These are phyloP conservation scores for Pemphigus obesinymphae DNA, from an alignment of 1,140 invertebrate genomes.

Conservation along the genomic window DNA sequence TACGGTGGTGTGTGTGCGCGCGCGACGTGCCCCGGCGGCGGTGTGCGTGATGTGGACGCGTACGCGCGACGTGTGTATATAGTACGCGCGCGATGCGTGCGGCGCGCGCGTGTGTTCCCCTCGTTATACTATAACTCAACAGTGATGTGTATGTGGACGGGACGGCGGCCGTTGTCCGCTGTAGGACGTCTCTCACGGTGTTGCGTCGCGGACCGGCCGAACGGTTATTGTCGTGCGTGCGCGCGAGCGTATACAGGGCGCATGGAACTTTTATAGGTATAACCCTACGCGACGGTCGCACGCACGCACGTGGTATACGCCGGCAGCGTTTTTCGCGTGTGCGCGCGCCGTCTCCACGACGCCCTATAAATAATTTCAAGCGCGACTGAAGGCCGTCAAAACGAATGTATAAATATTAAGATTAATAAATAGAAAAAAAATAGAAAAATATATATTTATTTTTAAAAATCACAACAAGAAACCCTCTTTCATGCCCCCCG, in stretches of 20 bases:
- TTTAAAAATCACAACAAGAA: neutral
- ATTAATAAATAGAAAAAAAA: neutral
- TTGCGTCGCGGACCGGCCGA: neutral
- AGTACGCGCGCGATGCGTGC: too few relatives aligned
- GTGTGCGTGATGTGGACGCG: neutral
- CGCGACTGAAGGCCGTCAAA: neutral
- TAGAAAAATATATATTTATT: too few relatives aligned
- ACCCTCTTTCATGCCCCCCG: neutral
- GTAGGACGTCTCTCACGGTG: neutral
- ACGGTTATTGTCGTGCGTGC: neutral
- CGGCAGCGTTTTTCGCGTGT: neutral
- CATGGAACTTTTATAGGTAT: neutral
- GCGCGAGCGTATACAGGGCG: neutral
- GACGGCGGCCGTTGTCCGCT: neutral
- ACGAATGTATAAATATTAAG: neutral
- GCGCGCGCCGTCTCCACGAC: neutral
- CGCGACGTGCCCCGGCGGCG: neutral
- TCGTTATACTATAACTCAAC: neutral
- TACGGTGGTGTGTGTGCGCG: neutral
- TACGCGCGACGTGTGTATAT: neutral
- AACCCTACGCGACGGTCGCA: neutral
- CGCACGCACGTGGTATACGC: neutral
- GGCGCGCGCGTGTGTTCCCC: neutral
- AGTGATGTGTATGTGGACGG: neutral
- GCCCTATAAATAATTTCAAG: slow-evolving; percentile 13